Evolutionary conservation across 1,140 invertebrate species (phyloP), one percentile per base, ranked within the genome.

Genomic region (Stenopsyche tienmushanensis): DNA sequence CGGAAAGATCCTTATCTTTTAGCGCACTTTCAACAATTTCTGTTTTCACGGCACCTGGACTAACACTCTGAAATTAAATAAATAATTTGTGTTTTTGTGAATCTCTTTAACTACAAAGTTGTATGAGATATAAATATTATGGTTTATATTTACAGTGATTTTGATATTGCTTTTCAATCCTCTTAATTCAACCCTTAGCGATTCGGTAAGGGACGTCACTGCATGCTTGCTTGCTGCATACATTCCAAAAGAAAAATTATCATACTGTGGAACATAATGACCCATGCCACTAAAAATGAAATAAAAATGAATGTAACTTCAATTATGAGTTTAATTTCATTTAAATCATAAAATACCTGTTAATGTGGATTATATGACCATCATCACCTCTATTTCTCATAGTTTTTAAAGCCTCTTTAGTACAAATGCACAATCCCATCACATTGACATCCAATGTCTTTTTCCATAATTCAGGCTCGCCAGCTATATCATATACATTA

Each of bases 341-440:
- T 5, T 5, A 13, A 5, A 34, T n/a, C n/a, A n/a, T n/a, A n/a
- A 13, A 25, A 9, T 5, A 84, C 84, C 85, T 86, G 74, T 84
- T 87, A 29, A 89, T 79, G 63, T 87, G 83, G 24, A 92, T 78
- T 23, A 92, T 85, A 64, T 92, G 88, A 0, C 90, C 90, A 65
- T 84, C 77, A 3, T 86, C 77, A 15, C 77, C 72, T 17, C 80
- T 76, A 62, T 82, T 78, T 59, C 75, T 79, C 85, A 90, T 88
- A 1, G 82, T 75, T 62, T 79, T 78, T 1, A 88, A 75, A 3
- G 83, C 80, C 64, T 86, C 77, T 29, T 79, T 76, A 1, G 83
- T 82, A 62, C 84, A 86, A 39, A 85, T 76, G 24, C 78, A 73
- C 1, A 85, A 71, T 0, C 78, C 86, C 45, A 87, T 65, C 0